Base-by-base conservation (phyloP, 2,888 invertebrate genomes). In the Heteromurus nitidus region DNA sequence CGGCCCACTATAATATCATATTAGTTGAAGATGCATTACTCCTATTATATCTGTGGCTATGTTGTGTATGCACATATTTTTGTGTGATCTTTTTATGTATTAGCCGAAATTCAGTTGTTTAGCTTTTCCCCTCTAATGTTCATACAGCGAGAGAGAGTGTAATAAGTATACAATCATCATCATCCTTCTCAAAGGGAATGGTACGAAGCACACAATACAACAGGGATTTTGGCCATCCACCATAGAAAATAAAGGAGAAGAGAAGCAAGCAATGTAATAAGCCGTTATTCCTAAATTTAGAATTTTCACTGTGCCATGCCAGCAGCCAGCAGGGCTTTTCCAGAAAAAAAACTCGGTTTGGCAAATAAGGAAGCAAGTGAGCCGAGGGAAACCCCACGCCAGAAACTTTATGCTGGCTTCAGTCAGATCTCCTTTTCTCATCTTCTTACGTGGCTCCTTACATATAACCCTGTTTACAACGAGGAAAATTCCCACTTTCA, bases 261-360 rank as follows among this genome's bases (percentile, higher is more conserved):
- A 16, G n/a, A n/a, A n/a, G n/a, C n/a, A n/a, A 11, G 47, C n/a
- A 11, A n/a, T 77, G 62, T 69, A 77, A 77, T 77, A 77, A 77
- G 77, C 62, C 50, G 69, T 69, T 69, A 77, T 72, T 65, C 65
- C 72, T 67, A 80, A 73, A 58, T 80, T 73, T 60, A 65, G 73
- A 67, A 55, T 73, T 58, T n/a, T 36, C 11, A 31, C 50, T 31
- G 60, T 73, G 47, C 73, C 80, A 80, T 73, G 47, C 73, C 80
- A 80, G 64, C 64, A 79, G 79, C 79, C 79, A 79, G 67, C 42
- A 80, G 80, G 72, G 72, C 65, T 72, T 72, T 69, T 79, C n/a
- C 3, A 47, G 11, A n/a, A 16, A 47, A 31, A 64, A 75, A 65
- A 74, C 55, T 22, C 24, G 55, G 58, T 31, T 75, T 65, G 64